Evolutionary conservation across 2,113 vertebrate genomes (phyloP), one percentile per base, ranked within the genome.

Genomic region (Vulpes ferrilata): DNA sequence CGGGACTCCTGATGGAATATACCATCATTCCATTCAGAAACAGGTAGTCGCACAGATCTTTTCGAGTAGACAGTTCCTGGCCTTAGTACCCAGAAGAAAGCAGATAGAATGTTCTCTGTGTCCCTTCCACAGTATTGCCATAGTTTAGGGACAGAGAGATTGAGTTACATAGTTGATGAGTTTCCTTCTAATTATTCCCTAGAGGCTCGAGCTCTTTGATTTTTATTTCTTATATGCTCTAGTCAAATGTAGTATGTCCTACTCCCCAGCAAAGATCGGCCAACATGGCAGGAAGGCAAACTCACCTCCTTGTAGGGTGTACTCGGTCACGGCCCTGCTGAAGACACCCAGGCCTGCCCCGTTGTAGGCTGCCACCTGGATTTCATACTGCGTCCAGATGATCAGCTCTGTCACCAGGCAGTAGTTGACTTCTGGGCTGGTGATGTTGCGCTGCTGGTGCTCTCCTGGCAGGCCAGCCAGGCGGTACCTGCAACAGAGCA

Each of bases 361-460:
- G 0, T 99, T 99, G 99, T 99, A 99, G 10, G 99, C 99, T 0
- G 99, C 99, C 99, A 99, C 99, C 99, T 99, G 99, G 98, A 99
- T 99, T 96, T 99, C 99, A 90, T 99, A 99, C 98, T 99, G 99
- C 0, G 99, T 99, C 99, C 99, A 99, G 98, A 99, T 99, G 98
- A 99, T 99, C 96, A 99, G 99, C 95, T 99, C 99, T 11, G 99
- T 99, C 90, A 99, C 99, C 92, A 99, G 98, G 98, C 99, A 99
- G 99, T 99, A 99, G 99, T 99, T 99, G 96, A 99, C 99, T 98
- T 99, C 99, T 1, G 99, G 99, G 94, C 99, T 99, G 98, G 99
- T 99, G 99, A 99, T 99, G 98, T 99, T 99, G 98, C 99, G 99
- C 88, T 99, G 99, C 96, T 99, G 99, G 98, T 99, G 99, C 51